Percentiles rank a stretch among this genome's conserved stretches.
phyloP scores from a whole-genome alignment of 2,888 invertebrate genomes.

The Ormyrus rosae region DNA sequence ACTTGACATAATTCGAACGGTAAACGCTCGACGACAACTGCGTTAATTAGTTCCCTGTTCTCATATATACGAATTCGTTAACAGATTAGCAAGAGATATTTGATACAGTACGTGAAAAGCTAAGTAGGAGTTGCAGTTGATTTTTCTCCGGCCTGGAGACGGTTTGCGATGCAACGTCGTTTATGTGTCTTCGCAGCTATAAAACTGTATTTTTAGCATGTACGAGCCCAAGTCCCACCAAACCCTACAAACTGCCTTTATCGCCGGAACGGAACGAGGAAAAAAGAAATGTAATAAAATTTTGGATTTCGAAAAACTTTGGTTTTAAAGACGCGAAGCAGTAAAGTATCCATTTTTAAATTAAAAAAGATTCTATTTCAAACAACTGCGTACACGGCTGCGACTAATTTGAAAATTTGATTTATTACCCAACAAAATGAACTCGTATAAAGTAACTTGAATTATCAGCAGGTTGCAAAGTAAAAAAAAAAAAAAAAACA shows the following conservation, averaged over 20 bases:
- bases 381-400: too few species aligned
- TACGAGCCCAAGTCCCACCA: not conserved
- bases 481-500: too few species aligned
- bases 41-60: slow-evolving; percentile 15
- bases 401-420: too few species aligned
- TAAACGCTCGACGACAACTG: slow-evolving; percentile 12
- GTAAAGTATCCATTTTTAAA: too few species aligned
- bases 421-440: too few species aligned
- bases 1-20: not conserved
- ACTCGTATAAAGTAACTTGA: too few species aligned
- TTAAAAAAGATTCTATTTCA: too few species aligned
- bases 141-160: slow-evolving; percentile 26
- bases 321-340: too few species aligned
- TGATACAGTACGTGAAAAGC: not conserved
- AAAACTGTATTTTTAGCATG: slow-evolving; percentile 45
- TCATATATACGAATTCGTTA: not conserved
- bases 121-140: slow-evolving; percentile 2
- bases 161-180: not conserved
- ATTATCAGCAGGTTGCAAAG: too few species aligned
- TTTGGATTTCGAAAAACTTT: too few species aligned
- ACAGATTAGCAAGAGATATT: not conserved
- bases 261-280: not conserved
- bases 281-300: too few species aligned
- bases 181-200: slow-evolving; percentile 21
- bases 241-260: slow-evolving; percentile 2